Evolutionary conservation across 2,113 vertebrate genomes (phyloP), one percentile per base, ranked within the genome.

Genomic region (Pachypanchax playfairii): DNA sequence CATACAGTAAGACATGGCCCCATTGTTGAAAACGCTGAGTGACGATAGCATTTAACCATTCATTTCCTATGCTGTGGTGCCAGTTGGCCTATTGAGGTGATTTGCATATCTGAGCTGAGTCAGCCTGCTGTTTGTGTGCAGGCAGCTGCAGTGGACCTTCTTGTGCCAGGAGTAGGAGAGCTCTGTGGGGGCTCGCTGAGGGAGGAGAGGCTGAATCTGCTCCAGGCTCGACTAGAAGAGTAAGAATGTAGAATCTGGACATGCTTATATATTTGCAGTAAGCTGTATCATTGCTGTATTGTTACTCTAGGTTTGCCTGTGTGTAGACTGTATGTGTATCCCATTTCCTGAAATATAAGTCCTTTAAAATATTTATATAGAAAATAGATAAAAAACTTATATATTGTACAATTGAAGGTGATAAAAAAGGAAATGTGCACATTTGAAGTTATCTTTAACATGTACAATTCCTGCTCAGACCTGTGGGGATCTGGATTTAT

Each of bases 121-220:
- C 44, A 11, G 36, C 57, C 49, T 75, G 49, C 71, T 7, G 9
- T 75, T 64, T 77, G 72, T 66, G 54, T 69, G 55, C 69, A 99
- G 97, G 95, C 93, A 41, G 94, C 97, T 72, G 96, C 97, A 31
- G 94, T 98, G 70, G 97, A 99, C 82, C 96, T 99, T 15, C 92
- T 99, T 0, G 93, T 98, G 62, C 96, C 97, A 43, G 94, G 92
- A 66, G 84, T 97, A 21, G 97, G 97, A 50, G 97, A 99, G 79
- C 83, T 99, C 57, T 98, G 93, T 53, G 97, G 97, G 68, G 97
- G 96, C 60, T 94, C 96, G 26, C 91, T 99, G 64, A 94, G 97
- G 79, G 97, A 98, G 54, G 97, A 99, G 67, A 91, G 97, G 53
- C 88, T 92, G 59, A 89, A 93, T 42, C 69, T 94, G 63, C 90